These are phyloP conservation scores for Nibea albiflora DNA, from an alignment of 2,113 vertebrate genomes.

Conservation along the genomic window DNA sequence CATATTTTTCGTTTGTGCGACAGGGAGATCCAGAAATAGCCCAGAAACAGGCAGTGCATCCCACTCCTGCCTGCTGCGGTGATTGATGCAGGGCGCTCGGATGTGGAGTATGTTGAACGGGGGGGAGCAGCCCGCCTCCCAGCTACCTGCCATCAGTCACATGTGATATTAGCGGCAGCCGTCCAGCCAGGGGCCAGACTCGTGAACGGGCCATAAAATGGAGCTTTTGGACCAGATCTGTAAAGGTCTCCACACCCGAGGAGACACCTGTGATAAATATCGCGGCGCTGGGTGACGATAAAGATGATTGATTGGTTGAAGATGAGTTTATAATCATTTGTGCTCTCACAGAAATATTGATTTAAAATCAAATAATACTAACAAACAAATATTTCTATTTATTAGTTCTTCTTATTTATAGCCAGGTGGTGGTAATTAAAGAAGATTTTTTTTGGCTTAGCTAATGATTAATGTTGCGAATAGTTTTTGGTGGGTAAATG, in stretches of 20 bases:
- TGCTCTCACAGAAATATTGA: not conserved
- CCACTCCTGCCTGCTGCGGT: slow-evolving; percentile 49
- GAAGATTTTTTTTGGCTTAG: no score
- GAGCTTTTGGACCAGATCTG: not conserved
- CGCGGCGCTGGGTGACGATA: not conserved
- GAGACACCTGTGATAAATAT: not conserved
- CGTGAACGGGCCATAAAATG: slow-evolving; percentile 23
- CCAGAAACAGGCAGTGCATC: slow-evolving; percentile 33
- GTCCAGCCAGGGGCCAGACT: not conserved
- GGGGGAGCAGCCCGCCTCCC: slow-evolving; percentile 28
- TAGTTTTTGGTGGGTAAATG: no score
- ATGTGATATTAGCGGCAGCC: slow-evolving; percentile 33
- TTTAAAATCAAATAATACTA: not conserved
- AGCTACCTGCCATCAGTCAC: slow-evolving; percentile 61
- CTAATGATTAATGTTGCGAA: no score
- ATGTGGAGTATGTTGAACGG: slow-evolving; percentile 42
- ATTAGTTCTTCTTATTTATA: no score
- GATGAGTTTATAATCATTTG: not conserved
- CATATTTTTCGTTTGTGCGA: slow-evolving; percentile 47
- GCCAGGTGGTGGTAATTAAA: not conserved
- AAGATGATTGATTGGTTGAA: no score
- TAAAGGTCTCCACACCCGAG: not conserved
- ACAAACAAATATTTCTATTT: not conserved
- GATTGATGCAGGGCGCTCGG: slow-evolving; percentile 54
- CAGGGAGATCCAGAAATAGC: slow-evolving; percentile 68